Conservation (phyloP, 2,888 invertebrate species). For the Harpagoxenus sublaevis region DNA sequence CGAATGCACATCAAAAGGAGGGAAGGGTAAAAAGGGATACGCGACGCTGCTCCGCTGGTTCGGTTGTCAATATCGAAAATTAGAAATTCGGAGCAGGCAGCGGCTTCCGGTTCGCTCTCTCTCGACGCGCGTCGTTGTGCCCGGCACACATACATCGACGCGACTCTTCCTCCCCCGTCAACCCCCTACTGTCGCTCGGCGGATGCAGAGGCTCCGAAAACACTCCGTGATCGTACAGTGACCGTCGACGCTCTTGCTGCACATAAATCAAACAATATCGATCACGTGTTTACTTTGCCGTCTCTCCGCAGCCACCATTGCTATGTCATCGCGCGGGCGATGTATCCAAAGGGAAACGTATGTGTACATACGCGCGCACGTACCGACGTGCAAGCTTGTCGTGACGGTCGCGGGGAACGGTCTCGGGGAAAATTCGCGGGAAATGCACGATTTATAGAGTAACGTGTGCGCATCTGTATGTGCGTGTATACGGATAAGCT, state of each 20-base stretch:
- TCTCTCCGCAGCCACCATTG: constrained; percentile 60
- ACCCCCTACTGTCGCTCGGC: constrained; percentile 58
- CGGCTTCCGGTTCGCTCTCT: background rate
- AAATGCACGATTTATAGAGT: constrained; percentile 60
- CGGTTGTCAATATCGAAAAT: constrained; percentile 72
- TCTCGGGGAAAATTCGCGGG: constrained; percentile 55
- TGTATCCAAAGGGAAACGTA: constrained; percentile 14
- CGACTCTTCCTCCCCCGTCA: constrained; percentile 13
- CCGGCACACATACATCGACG: constrained; percentile 22
- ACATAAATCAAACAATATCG: constrained; percentile 78
- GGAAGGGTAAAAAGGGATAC: constrained; percentile 52
- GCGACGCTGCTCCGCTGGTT: constrained; percentile 44
- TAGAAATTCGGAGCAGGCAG: constrained; percentile 71
- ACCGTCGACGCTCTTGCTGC: constrained; percentile 59
- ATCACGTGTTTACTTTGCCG: constrained; percentile 72
- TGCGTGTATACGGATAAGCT: constrained; percentile 16
- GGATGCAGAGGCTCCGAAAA: constrained; percentile 68
- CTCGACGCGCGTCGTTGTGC: constrained; percentile 12
- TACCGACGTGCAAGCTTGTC: constrained; percentile 12
- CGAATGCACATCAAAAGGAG: constrained; percentile 17
- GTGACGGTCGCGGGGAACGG: background rate
- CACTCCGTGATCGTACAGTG: constrained; percentile 65
- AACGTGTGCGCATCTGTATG: constrained; percentile 34
- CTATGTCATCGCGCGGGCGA: constrained; percentile 56
- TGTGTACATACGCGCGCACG: background rate